Base-by-base conservation (phyloP, 2,113 vertebrate genomes). In the Eolophus roseicapilla region DNA sequence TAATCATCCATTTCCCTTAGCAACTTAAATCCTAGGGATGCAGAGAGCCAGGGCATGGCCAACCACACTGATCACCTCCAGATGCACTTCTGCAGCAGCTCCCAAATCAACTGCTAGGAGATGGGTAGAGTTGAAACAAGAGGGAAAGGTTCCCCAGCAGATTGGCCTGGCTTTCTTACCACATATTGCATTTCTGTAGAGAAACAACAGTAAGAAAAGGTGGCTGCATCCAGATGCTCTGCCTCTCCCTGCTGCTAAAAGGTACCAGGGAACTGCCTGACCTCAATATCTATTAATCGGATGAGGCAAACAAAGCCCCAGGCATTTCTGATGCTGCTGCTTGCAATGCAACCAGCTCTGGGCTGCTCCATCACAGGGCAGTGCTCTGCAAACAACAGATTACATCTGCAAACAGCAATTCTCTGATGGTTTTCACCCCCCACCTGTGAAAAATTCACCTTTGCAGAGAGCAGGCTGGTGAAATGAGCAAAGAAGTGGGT, bases 21-120 rank as follows among this genome's bases (percentile, higher is more conserved):
- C 37, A 73, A 28, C 47, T 43, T n/a, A 57, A 87, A 82, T 59
- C 2, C 10, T 5, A 11, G 23, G 23, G 63, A 71, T 35, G 20
- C 33, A 41, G 27, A 53, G 31, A 67, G 33, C 35, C 31, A 50
- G n/a, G 16, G 50, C 27, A 46, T 8, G 70, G 65, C 37, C 39
- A 55, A 17, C 8, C 17, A 11, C 0, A 0, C 35, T 3, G 29
- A 37, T 5, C 31, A 17, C 5, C 35, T 57, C 41, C 68, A 73
- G 13, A 25, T 49, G 31, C 18, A 3, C 39, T 23, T 41, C 70
- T 16, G 6, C n/a, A 74, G 47, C n/a, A 33, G 71, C 9, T 75
- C 27, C 73, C 27, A 4, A n/a, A 29, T 5, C 82, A 28, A 6
- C 28, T 28, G 16, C 71, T 37, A 2, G 46, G 29, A 29, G 39